Base-by-base conservation (phyloP, 2,113 vertebrate genomes). In the Danionella cerebrum region DNA sequence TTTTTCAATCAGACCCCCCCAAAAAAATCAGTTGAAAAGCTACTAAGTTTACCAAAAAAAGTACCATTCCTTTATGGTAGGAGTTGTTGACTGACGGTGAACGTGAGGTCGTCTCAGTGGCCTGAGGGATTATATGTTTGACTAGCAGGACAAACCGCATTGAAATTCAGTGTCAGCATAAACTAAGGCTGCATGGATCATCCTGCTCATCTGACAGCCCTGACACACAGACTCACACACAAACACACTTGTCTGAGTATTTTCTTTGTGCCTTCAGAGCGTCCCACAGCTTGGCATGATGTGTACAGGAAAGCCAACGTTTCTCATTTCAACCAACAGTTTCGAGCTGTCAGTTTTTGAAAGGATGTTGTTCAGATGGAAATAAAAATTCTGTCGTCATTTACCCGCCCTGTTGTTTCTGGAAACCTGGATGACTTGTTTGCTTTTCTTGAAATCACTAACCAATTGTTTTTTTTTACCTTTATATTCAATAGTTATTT, bases 81-180 rank as follows among this genome's bases (percentile, higher is more conserved):
- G 27, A 21, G 25, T 39, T 44, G 21, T 47, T 57, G n/a, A 58
- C 24, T 64, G 41, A 3, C 38, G 29, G 35, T 18, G 14, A 29
- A 65, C n/a, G 9, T n/a, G 33, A 58, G 62, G 11, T 27, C 10
- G 11, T 67, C 18, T 52, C 45, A 45, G 10, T 62, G 36, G 70
- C 29, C 33, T 5, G 35, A 33, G 57, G 83, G 84, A 86, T 88
- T 77, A 89, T 35, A 65, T 59, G 52, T 45, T 4, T 79, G 79
- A 58, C 53, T 81, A 83, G 84, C 9, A 3, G 75, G 74, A 60
- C 82, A 80, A 80, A 64, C 22, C 2, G n/a, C n/a, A 42, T n/a
- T 59, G 38, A 66, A 83, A 25, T 74, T 44, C 70, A 64, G 52
- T 21, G 57, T 87, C 84, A 87, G 85, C 82, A 33, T n/a, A 74